Evolutionary conservation across 2,113 vertebrate species (phyloP).

Genomic region (Protobothrops mucrosquamatus): DNA sequence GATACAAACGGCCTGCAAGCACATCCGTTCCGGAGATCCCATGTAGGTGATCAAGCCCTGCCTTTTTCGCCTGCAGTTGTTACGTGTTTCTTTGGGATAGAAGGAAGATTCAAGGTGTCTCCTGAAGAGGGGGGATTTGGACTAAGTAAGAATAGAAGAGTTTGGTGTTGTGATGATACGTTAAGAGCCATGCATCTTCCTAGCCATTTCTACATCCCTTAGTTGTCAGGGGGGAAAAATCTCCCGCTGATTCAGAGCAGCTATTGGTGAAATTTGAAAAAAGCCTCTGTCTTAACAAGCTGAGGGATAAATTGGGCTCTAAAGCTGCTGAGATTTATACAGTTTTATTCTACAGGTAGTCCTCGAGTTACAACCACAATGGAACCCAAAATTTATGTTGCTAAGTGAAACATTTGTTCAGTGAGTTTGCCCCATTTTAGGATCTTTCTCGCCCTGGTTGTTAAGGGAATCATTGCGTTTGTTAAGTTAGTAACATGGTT

Average conservation of each 20-base stretch:
- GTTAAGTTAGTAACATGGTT: not conserved
- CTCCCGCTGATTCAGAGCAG: not conserved
- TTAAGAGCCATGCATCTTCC: not conserved
- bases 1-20: conserved; percentile 97
- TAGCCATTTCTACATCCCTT: not conserved
- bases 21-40: conserved; percentile 93
- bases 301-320: not conserved
- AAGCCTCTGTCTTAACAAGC: not conserved
- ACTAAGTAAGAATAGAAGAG: not conserved
- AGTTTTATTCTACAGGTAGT: not conserved
- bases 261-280: not conserved
- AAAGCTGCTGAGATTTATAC: not conserved
- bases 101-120: not conserved
- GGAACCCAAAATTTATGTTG: not conserved
- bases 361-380: not conserved
- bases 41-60: conserved; percentile 78
- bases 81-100: not conserved
- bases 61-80: rapidly evolving
- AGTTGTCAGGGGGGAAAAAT: not conserved
- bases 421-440: not conserved
- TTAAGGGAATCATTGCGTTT: not conserved
- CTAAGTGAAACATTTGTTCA: not conserved
- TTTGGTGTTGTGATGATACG: not conserved
- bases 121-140: not conserved
- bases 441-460: no score